Base-by-base conservation (phyloP, 2,888 invertebrate genomes). In the Mythimna loreyi region DNA sequence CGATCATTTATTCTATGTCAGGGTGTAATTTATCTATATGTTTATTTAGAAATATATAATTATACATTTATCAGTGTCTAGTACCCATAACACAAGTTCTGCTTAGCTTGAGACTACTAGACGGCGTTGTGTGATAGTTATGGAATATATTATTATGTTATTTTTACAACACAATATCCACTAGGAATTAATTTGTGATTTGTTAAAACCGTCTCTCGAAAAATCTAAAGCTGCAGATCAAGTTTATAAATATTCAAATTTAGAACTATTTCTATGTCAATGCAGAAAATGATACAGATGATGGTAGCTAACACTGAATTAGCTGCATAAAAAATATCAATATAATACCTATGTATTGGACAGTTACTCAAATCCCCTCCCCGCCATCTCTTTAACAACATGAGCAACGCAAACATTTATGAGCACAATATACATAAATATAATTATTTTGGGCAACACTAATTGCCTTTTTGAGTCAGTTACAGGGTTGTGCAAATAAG, bases 401-500 rank as follows among this genome's bases (percentile, higher is more conserved):
- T 78, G 80, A 81, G 75, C 85, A 72, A 70, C 49, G 57, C 60
- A 33, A 71, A 72, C 72, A 72, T 60, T 62, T n/a, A 71, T 72
- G 67, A 78, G 70, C 71, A 81, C 68, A 67, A 81, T 75, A 72
- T 68, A 83, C 58, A 70, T 78, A 62, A 52, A 77, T 68, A 63
- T 72, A 72, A 16, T 73, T 30, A 76, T 72, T 74, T 25, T 57
- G 33, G 49, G 70, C 70, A 80, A 72, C 49, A 78, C 74, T 70
- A 40, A 69, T 76, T 58, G 55, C 53, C 43, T 13, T 55, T 61
- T 50, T 56, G 52, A 72, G 52, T 60, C 30, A 36, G 21, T 49
- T 67, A 73, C 76, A 81, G 86, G 82, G 83, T 78, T 83, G 86
- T 80, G 86, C 82, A 84, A 82, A 75, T 67, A 28, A 28, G 28